phyloP scores from a whole-genome alignment of 2,888 invertebrate species.

The Xestia rhomboidea region DNA sequence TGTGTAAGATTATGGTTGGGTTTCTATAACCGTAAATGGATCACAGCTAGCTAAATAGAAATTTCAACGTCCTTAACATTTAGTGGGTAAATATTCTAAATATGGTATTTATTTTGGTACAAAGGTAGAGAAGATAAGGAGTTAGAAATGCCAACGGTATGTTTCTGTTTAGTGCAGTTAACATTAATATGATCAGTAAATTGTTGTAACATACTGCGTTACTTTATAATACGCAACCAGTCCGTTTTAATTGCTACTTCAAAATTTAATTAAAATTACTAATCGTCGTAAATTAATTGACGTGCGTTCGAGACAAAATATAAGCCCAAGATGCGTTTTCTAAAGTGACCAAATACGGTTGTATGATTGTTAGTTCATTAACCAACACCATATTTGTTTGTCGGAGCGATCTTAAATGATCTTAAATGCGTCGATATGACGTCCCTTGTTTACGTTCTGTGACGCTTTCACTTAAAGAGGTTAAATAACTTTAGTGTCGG shows the following conservation, averaged over 20 bases:
- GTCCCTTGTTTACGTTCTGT: conserved; percentile 48
- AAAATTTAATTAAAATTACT: conserved; percentile 33
- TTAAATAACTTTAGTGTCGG: conserved; percentile 38
- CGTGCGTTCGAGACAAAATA: conserved; percentile 36
- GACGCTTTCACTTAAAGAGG: conserved; percentile 54
- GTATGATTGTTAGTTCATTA: conserved; percentile 55
- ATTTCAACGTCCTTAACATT: conserved; percentile 35
- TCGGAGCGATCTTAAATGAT: conserved; percentile 42
- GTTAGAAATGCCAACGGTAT: background rate
- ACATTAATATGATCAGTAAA: background rate
- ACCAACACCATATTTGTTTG: conserved; percentile 51
- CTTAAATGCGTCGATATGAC: conserved; percentile 50
- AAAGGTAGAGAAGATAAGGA: conserved; percentile 1
- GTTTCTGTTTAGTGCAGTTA: background rate
- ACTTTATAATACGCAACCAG: conserved; percentile 29
- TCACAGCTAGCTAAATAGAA: conserved; percentile 55
- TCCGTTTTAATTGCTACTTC: conserved; percentile 30
- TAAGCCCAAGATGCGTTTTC: conserved; percentile 55
- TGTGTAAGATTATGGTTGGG: conserved; percentile 57
- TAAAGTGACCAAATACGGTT: conserved; percentile 56
- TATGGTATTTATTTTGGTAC: conserved; percentile 18
- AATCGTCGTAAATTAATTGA: conserved; percentile 39
- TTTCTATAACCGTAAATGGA: conserved; percentile 57
- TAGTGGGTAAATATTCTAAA: conserved; percentile 38
- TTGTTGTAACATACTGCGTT: conserved; percentile 20